Base-by-base conservation (phyloP, 2,113 vertebrate species). In the Alethe diademata region DNA sequence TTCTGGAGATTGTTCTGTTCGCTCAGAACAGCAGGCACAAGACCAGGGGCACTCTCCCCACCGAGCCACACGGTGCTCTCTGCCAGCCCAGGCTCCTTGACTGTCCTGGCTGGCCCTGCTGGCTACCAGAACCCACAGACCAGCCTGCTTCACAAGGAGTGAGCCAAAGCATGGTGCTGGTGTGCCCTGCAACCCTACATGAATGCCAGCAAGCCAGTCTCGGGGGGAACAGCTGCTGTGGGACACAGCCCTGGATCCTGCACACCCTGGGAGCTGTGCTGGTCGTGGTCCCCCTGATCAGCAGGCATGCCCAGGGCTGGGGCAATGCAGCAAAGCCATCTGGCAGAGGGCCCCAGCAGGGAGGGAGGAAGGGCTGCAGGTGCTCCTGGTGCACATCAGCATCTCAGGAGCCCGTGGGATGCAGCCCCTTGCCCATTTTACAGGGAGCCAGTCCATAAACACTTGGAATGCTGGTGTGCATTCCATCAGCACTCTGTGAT, bases 191-290 rank as follows among this genome's bases (percentile, higher is more conserved):
- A n/a, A 76, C 15, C 9, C 31, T 19, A 4, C 1, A 0, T 9
- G 45, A 42, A 42, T 42, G 12, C 42, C 7, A 5, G 45, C 0
- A 0, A 60, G 36, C 12, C 29, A 4, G 0, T 19, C 22, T 11
- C 3, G 1, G n/a, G 15, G 12, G 43, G 11, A 78, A 78, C 70
- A 54, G 51, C 10, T 65, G 40, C 36, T 20, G 9, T 9, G 8
- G 18, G 33, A 36, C 57, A 33, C 14, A 75, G 33, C 17, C 35
- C 25, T 12, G 5, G 23, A 26, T 87, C 35, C 60, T 43, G 8
- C 5, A 5, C 14, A 25, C 35, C 4, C 0, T 9, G 0, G 1
- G 42, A 58, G 43, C 62, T 0, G 0, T 24, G 9, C 36, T 51
- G 50, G 50, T 28, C 9, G 9, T 51, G 50, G 50, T 24, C 56